A percentile compares a stretch with the other conserved stretches of the same genome.
Conservation (phyloP, 2,113 vertebrate species). For the Epinephelus cyanopodus region DNA sequence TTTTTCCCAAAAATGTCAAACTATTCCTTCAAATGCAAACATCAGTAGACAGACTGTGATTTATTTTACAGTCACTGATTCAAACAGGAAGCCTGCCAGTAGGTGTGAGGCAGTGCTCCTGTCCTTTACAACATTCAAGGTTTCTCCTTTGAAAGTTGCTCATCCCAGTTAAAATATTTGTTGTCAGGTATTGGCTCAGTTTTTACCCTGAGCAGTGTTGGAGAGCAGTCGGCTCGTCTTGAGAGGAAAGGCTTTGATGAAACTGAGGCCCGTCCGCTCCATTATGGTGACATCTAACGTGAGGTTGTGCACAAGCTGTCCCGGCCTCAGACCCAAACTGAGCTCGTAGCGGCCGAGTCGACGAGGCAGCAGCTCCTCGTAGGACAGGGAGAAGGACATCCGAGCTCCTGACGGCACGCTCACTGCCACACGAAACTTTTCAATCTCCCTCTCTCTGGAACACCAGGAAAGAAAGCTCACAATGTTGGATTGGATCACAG, state of each 20-base stretch:
- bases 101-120: not conserved
- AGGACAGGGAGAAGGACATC: constrained; percentile 83
- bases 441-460: constrained; percentile 85
- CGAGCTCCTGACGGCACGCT: constrained; percentile 82
- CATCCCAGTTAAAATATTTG: not conserved
- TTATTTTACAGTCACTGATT: not conserved
- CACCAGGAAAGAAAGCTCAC: constrained; percentile 15
- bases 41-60: not conserved
- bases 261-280: constrained; percentile 85
- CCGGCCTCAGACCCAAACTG: constrained; percentile 82
- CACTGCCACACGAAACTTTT: constrained; percentile 87
- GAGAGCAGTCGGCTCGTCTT: constrained; percentile 79
- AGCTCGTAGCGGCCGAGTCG: constrained; percentile 87
- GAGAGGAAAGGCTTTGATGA: constrained; percentile 84
- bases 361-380: constrained; percentile 86
- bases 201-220: constrained; percentile 78
- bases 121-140: not conserved
- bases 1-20: not conserved
- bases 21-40: not conserved
- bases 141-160: not conserved
- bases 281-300: constrained; percentile 84
- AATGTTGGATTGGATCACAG: not conserved
- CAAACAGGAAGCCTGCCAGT: not conserved
- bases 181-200: not conserved
- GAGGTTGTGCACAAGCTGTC: constrained; percentile 85